Evolutionary conservation across 2,888 invertebrate genomes (phyloP).

Genomic region (Herminia tarsipennalis): DNA sequence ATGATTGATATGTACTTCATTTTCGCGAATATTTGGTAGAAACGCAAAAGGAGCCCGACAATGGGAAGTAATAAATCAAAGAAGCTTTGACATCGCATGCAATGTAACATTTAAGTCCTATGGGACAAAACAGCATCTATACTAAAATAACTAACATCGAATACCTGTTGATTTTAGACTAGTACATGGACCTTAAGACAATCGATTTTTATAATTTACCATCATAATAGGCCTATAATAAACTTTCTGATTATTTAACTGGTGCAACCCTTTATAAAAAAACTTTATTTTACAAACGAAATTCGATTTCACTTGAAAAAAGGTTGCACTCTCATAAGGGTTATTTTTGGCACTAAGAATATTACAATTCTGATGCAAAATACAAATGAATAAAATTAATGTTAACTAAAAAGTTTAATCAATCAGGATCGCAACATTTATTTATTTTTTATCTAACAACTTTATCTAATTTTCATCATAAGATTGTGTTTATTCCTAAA

Average conservation of each 20-base stretch:
- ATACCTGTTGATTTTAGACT: conserved; percentile 70
- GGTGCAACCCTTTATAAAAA: conserved; percentile 20
- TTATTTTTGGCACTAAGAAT: conserved; percentile 50
- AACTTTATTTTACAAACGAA: not conserved
- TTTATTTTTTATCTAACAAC: conserved; percentile 28
- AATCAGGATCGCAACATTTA: conserved; percentile 11
- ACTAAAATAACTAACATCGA: conserved; percentile 75
- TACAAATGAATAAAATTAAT: conserved; percentile 16
- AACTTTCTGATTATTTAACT: conserved; percentile 36
- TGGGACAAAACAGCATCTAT: conserved; percentile 61
- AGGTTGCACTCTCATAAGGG: conserved; percentile 29
- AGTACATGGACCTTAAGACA: conserved; percentile 66
- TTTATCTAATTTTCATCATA: conserved; percentile 44
- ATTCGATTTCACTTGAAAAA: conserved; percentile 12
- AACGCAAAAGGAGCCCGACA: conserved; percentile 7
- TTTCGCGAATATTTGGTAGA: conserved; percentile 38
- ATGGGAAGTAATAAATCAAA: conserved; percentile 15
- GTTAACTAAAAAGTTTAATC: conserved; percentile 6
- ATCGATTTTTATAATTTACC: conserved; percentile 54
- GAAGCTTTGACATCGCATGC: conserved; percentile 51
- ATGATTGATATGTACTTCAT: conserved; percentile 70
- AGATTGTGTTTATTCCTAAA: conserved; percentile 45
- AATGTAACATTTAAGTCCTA: conserved; percentile 54
- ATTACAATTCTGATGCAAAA: conserved; percentile 23
- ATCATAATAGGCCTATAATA: conserved; percentile 72